A percentile compares a stretch with the other conserved stretches of the same genome.
Conservation (phyloP, 2,888 invertebrate genomes). For the Agonopterix arenella region DNA sequence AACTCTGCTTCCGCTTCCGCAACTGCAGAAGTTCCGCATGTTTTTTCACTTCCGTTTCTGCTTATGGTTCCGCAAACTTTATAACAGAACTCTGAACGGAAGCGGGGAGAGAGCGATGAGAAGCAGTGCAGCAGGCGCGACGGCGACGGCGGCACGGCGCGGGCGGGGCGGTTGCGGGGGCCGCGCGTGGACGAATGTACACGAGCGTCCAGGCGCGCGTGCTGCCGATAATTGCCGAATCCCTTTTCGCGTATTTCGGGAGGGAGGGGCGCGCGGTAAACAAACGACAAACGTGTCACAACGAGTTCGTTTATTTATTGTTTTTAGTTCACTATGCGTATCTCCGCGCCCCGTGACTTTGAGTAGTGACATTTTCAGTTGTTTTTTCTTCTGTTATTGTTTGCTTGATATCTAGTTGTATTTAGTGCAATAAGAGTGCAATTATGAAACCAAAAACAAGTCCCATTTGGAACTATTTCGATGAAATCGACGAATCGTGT, state of each 20-base stretch:
- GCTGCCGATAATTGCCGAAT: constrained; percentile 3
- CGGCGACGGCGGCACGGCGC: too few relatives aligned
- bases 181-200: constrained; percentile 2
- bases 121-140: not conserved
- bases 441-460: too few relatives aligned
- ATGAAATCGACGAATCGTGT: not conserved
- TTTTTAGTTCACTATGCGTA: constrained; percentile 7
- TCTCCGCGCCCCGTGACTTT: constrained; percentile 1
- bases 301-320: constrained; percentile 3
- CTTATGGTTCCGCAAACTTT: constrained; percentile 11
- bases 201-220: not conserved
- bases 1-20: not conserved
- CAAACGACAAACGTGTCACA: constrained; percentile 7
- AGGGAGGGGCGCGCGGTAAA: constrained; percentile 4
- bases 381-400: not conserved
- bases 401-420: too few relatives aligned
- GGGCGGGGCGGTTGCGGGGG: not conserved
- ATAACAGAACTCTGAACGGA: constrained; percentile 8
- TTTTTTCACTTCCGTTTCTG: constrained; percentile 8
- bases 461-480: too few relatives aligned
- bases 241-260: constrained; percentile 1
- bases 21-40: constrained; percentile 9
- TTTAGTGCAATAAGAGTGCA: too few relatives aligned
- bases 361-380: constrained; percentile 7
- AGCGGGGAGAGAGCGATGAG: not conserved